phyloP scores from a whole-genome alignment of 2,888 invertebrate species.

The Ctena decussata region DNA sequence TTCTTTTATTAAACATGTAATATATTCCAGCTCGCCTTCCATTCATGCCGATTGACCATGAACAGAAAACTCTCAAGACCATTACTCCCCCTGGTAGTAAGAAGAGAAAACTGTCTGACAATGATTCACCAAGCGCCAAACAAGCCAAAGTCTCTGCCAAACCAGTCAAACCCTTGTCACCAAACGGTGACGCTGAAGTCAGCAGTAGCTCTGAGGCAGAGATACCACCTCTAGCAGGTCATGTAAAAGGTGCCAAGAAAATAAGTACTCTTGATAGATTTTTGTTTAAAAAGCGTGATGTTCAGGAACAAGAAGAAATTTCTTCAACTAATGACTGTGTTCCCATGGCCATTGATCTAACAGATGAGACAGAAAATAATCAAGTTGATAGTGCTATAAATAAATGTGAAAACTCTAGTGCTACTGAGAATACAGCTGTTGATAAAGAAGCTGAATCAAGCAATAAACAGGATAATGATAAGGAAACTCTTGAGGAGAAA shows the following conservation, averaged over 20 bases:
- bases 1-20: too few species aligned
- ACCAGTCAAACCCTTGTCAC: conserved; percentile 1
- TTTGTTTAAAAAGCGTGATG: conserved; percentile 47
- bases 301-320: conserved; percentile 73
- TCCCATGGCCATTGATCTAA: conserved; percentile 75
- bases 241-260: conserved; percentile 40
- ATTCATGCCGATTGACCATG: conserved; percentile 68
- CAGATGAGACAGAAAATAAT: conserved; percentile 42
- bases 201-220: conserved; percentile 83
- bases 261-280: conserved; percentile 68
- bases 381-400: conserved; percentile 2
- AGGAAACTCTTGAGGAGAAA: background rate
- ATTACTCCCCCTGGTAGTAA: conserved; percentile 66
- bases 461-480: background rate
- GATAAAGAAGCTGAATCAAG: background rate
- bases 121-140: conserved; percentile 73
- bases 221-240: conserved; percentile 29
- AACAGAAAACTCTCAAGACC: conserved; percentile 40
- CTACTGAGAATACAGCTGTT: background rate
- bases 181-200: conserved; percentile 79
- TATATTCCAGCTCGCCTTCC: conserved; percentile 72
- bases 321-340: conserved; percentile 75
- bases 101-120: conserved; percentile 72
- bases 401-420: conserved; percentile 1
- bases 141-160: conserved; percentile 43